Conservation (phyloP, 2,888 invertebrate genomes). For the Thelaira solivaga region DNA sequence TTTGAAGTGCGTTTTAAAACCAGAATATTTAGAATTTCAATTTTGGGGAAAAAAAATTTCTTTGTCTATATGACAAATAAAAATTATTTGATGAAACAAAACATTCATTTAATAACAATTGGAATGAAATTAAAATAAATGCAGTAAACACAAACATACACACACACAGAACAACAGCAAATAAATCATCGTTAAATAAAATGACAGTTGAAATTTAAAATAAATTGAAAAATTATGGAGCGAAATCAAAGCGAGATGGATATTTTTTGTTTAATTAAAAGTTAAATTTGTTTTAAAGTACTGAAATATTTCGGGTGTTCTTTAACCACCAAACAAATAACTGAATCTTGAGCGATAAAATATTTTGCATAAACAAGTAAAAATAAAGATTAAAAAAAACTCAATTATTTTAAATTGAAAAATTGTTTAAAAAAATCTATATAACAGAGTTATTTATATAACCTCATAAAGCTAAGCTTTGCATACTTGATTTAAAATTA, state of each 20-base stretch:
- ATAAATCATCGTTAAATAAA: constrained; percentile 49
- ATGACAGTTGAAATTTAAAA: constrained; percentile 25
- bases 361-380: too few relatives aligned
- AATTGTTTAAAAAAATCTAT: too few relatives aligned
- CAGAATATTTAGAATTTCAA: not conserved
- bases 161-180: too few relatives aligned
- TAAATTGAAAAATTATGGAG: constrained; percentile 20
- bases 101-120: constrained; percentile 39
- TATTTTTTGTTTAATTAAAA: not conserved
- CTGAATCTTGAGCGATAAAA: too few relatives aligned
- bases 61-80: constrained; percentile 25
- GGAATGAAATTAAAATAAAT: constrained; percentile 24
- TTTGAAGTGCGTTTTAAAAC: constrained; percentile 42
- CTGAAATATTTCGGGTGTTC: not conserved
- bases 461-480: too few relatives aligned
- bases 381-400: too few relatives aligned
- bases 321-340: too few relatives aligned
- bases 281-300: not conserved
- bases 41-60: not conserved
- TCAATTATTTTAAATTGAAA: too few relatives aligned
- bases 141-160: not conserved
- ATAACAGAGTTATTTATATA: too few relatives aligned
- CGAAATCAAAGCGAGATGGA: not conserved
- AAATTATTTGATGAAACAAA: constrained; percentile 4
- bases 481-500: too few relatives aligned